Conservation (phyloP, 2,113 vertebrate genomes). For the Xenopus borealis region DNA sequence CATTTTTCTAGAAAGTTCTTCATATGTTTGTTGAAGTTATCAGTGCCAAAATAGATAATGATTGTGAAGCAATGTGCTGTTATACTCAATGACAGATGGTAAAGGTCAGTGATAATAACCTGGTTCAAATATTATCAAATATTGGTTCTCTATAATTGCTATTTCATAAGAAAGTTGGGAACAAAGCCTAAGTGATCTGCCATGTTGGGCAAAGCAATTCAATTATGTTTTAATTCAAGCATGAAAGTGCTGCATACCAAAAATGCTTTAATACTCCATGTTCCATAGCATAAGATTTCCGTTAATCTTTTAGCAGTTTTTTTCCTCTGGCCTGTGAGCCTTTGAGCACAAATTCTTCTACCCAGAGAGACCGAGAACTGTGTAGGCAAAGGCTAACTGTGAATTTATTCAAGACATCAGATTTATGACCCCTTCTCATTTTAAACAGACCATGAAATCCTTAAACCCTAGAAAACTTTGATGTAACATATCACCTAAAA, state of each 20-base stretch:
- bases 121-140: too few relatives aligned
- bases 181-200: slow-evolving; percentile 42
- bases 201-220: slow-evolving; percentile 48
- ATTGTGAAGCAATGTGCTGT: too few relatives aligned
- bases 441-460: slow-evolving; percentile 63
- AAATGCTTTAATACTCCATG: slow-evolving; percentile 53
- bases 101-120: too few relatives aligned
- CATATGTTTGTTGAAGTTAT: too few relatives aligned
- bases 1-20: too few relatives aligned
- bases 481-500: slow-evolving; percentile 65
- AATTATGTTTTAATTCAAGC: slow-evolving; percentile 49
- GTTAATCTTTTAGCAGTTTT: slow-evolving; percentile 60
- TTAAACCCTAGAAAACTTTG: slow-evolving; percentile 69
- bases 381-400: slow-evolving; percentile 54
- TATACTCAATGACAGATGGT: too few relatives aligned
- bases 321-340: slow-evolving; percentile 47
- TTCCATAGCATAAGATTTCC: slow-evolving; percentile 51
- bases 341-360: slow-evolving; percentile 49
- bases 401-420: slow-evolving; percentile 57
- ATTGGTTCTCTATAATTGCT: background rate
- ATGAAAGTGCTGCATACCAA: slow-evolving; percentile 56
- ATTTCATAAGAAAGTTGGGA: slow-evolving; percentile 24
- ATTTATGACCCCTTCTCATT: slow-evolving; percentile 61
- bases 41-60: too few relatives aligned
- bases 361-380: slow-evolving; percentile 49